phyloP scores from a whole-genome alignment of 2,797 vertebrate species.

The Hydrophis major region DNA sequence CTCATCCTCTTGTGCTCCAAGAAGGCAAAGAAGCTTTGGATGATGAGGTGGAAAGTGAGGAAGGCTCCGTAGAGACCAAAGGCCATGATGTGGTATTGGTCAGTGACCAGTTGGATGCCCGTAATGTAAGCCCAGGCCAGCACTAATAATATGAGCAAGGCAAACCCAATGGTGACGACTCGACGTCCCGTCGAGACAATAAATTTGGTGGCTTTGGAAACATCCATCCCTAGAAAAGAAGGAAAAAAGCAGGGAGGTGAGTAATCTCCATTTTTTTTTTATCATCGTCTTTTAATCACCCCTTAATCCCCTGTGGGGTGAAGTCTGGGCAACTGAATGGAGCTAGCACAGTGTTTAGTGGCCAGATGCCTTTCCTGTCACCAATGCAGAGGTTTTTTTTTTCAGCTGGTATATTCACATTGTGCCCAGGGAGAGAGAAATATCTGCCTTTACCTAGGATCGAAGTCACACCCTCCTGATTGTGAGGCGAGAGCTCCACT shows the following conservation, averaged over 20 bases:
- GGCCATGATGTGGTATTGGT: constrained; percentile 77
- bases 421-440: too few relatives aligned
- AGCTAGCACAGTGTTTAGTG: too few relatives aligned
- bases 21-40: constrained; percentile 86
- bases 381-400: too few relatives aligned
- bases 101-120: constrained; percentile 75
- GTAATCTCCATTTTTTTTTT: too few relatives aligned
- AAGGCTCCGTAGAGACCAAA: constrained; percentile 89
- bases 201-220: constrained; percentile 33
- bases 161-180: constrained; percentile 79
- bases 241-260: not conserved
- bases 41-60: constrained; percentile 77
- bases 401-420: too few relatives aligned
- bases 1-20: constrained; percentile 81
- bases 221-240: constrained; percentile 32
- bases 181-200: constrained; percentile 62
- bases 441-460: too few relatives aligned
- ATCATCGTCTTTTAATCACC: not conserved
- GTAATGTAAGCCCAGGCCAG: constrained; percentile 84
- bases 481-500: too few relatives aligned
- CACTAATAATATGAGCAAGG: constrained; percentile 78
- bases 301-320: too few relatives aligned
- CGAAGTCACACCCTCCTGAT: too few relatives aligned
- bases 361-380: too few relatives aligned
- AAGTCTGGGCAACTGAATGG: too few relatives aligned